Evolutionary conservation across 2,888 invertebrate species (phyloP).

Genomic region (Dryomyza anilis): DNA sequence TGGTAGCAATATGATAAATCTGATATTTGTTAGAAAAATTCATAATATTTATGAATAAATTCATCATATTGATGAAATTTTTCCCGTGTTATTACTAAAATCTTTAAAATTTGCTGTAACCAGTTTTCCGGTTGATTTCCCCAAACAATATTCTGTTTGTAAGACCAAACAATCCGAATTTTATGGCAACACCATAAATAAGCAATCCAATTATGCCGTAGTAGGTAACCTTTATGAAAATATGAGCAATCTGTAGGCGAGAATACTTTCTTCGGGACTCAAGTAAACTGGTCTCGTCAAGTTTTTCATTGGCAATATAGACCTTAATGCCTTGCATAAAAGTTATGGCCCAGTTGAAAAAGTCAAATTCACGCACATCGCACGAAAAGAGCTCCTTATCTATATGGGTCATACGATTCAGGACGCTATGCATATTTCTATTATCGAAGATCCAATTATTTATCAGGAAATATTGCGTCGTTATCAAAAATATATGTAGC

Average conservation of each 20-base stretch:
- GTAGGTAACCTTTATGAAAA: neutral
- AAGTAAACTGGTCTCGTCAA: neutral
- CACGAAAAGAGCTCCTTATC: constrained; percentile 41
- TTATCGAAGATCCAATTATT: constrained; percentile 37
- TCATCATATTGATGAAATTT: too few relatives aligned
- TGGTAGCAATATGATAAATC: too few relatives aligned
- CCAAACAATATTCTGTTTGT: too few relatives aligned
- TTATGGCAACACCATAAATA: neutral
- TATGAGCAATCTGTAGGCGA: neutral
- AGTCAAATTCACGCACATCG: constrained; percentile 27
- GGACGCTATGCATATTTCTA: constrained; percentile 37
- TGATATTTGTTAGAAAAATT: too few relatives aligned
- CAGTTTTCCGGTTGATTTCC: too few relatives aligned
- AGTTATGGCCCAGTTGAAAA: neutral
- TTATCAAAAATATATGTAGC: neutral
- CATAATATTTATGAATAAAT: too few relatives aligned
- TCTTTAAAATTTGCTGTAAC: too few relatives aligned
- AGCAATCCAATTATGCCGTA: neutral
- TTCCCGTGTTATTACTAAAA: too few relatives aligned
- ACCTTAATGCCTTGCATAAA: constrained; percentile 1
- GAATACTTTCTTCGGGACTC: neutral
- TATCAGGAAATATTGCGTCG: too few relatives aligned
- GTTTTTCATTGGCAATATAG: neutral
- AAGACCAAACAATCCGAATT: neutral
- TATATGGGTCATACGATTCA: constrained; percentile 35